These are phyloP conservation scores for Platorchestia sp. DNA, from an alignment of 1,140 invertebrate species.

Conservation along the genomic window DNA sequence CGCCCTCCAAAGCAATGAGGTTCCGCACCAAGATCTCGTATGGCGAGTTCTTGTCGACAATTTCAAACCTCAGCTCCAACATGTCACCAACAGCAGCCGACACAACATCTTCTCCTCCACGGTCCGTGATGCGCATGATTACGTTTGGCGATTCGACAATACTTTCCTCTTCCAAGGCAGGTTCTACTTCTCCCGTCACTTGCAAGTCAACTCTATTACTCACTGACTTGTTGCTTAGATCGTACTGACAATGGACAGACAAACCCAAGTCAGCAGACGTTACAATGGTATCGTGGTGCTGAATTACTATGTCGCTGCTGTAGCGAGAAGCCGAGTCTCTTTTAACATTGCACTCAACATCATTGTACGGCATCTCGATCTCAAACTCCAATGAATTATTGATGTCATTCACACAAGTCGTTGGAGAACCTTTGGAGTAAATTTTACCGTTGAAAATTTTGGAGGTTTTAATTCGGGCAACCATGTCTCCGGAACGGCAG, in stretches of 20 bases:
- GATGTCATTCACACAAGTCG: conserved; percentile 74
- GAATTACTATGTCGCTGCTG: conserved; percentile 71
- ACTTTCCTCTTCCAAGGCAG: conserved; percentile 71
- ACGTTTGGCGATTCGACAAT: conserved; percentile 75
- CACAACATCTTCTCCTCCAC: conserved; percentile 72
- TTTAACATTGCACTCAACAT: conserved; percentile 72
- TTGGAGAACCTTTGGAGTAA: conserved; percentile 74
- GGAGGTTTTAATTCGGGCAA: conserved; percentile 73
- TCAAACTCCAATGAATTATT: conserved; percentile 71
- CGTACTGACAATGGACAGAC: conserved; percentile 74
- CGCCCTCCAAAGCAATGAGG: conserved; percentile 74
- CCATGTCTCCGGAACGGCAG: conserved; percentile 76
- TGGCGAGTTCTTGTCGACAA: conserved; percentile 73
- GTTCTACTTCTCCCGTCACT: conserved; percentile 69
- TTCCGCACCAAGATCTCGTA: conserved; percentile 76
- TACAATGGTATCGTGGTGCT: conserved; percentile 76
- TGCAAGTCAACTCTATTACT: conserved; percentile 72
- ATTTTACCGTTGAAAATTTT: conserved; percentile 75
- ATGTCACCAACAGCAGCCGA: conserved; percentile 73
- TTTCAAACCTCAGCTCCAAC: conserved; percentile 74
- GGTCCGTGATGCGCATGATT: conserved; percentile 74
- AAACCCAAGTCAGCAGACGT: conserved; percentile 75
- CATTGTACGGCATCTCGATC: conserved; percentile 71
- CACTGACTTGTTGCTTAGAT: conserved; percentile 73
- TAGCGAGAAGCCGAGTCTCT: conserved; percentile 72